A percentile compares a stretch with the other conserved stretches of the same genome.
Evolutionary conservation across 1,140 invertebrate species (phyloP).

Genomic region (Lepidurus couesii): DNA sequence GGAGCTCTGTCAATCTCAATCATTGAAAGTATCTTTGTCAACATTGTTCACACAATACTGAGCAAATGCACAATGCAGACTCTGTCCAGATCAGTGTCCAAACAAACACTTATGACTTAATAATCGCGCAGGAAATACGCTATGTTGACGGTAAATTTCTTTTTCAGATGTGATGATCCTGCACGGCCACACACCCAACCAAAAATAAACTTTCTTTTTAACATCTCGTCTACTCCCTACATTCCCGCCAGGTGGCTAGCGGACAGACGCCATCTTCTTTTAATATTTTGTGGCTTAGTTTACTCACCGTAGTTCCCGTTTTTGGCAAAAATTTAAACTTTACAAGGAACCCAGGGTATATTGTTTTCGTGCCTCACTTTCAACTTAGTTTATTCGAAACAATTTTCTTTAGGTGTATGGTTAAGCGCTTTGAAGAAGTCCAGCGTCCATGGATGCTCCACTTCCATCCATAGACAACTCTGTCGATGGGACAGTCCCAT

Average conservation of each 20-base stretch:
- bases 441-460: neutral
- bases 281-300: slow-evolving; percentile 20
- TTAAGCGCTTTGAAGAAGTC: neutral
- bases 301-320: neutral
- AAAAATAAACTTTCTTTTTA: neutral
- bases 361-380: neutral
- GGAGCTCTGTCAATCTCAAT: too few species aligned
- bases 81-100: neutral
- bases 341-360: neutral
- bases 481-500: slow-evolving; percentile 11
- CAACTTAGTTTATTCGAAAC: neutral
- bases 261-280: slow-evolving; percentile 18
- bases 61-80: neutral
- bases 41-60: neutral
- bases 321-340: slow-evolving; percentile 15
- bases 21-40: neutral
- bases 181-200: neutral
- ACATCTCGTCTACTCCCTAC: neutral
- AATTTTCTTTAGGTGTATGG: neutral
- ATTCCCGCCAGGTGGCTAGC: slow-evolving; percentile 11
- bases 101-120: too few species aligned
- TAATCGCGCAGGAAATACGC: too few species aligned
- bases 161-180: neutral
- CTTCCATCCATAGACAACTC: slow-evolving; percentile 18
- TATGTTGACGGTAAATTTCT: neutral